A percentile compares a stretch with the other conserved stretches of the same genome.
These are phyloP conservation scores for Hippopotamus amphibius DNA, from an alignment of 2,113 vertebrate genomes.

Conservation along the genomic window DNA sequence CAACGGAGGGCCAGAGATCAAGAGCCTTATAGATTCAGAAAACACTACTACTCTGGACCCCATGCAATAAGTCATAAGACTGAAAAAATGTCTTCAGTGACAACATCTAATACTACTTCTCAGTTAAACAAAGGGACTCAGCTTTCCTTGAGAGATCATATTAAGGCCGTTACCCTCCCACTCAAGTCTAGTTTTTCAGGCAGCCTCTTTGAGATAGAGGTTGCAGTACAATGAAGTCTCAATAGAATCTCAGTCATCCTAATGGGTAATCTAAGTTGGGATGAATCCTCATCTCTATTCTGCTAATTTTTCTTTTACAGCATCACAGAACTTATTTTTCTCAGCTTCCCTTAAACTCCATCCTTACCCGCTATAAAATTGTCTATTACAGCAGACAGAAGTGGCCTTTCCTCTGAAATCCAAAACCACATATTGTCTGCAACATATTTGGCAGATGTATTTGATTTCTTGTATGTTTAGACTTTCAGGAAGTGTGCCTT, in stretches of 20 bases:
- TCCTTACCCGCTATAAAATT: not conserved
- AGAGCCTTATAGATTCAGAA: not conserved
- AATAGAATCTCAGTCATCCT: not conserved
- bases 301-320: not conserved
- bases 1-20: not conserved
- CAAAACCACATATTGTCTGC: not conserved
- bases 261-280: not conserved
- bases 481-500: not conserved
- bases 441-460: not conserved
- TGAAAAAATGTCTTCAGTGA: not conserved
- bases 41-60: not conserved
- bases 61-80: not conserved
- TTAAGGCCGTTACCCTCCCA: not conserved
- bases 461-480: not conserved
- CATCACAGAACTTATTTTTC: not conserved
- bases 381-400: not conserved
- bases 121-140: not conserved
- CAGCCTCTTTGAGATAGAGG: not conserved
- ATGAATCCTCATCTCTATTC: not conserved
- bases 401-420: not conserved
- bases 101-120: not conserved
- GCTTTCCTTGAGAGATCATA: not conserved
- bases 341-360: not conserved
- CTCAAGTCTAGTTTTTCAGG: not conserved
- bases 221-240: not conserved